phyloP scores from a whole-genome alignment of 2,888 invertebrate genomes.

The Himalopsyche tibetana region DNA sequence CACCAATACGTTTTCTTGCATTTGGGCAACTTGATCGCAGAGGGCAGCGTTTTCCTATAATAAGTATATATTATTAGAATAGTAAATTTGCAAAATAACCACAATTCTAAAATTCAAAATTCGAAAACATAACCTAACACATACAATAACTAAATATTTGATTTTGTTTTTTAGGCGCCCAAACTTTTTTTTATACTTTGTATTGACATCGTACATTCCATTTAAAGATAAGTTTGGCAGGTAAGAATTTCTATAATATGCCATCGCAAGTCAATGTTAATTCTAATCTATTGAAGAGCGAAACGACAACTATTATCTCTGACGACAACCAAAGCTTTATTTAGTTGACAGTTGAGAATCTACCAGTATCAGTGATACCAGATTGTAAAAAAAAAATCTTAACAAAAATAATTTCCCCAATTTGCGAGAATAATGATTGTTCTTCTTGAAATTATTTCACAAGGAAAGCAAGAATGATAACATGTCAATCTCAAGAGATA shows the following conservation, averaged over 20 bases:
- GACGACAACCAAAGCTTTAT: background rate
- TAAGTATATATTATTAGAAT: conserved; percentile 15
- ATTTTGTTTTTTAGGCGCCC: conserved; percentile 61
- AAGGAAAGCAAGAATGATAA: no score
- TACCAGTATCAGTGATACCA: background rate
- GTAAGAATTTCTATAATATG: conserved; percentile 59
- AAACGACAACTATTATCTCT: no score
- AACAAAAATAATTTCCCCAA: background rate
- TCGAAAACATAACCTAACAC: conserved; percentile 47
- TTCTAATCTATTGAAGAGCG: background rate
- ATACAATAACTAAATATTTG: conserved; percentile 63
- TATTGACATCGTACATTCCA: conserved; percentile 62
- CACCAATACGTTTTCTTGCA: conserved; percentile 87
- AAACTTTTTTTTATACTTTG: conserved; percentile 65
- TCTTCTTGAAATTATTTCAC: no score
- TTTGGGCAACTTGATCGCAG: conserved; percentile 91
- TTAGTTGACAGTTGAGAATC: background rate
- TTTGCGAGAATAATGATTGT: no score
- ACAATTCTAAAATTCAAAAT: no score
- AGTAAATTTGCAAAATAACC: background rate
- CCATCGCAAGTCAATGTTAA: conserved; percentile 50
- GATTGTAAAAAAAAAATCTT: background rate
- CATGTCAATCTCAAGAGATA: no score
- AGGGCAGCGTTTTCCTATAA: conserved; percentile 88
- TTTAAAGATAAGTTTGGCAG: conserved; percentile 58